phyloP scores from a whole-genome alignment of 2,113 vertebrate species.

The Lathamus discolor region DNA sequence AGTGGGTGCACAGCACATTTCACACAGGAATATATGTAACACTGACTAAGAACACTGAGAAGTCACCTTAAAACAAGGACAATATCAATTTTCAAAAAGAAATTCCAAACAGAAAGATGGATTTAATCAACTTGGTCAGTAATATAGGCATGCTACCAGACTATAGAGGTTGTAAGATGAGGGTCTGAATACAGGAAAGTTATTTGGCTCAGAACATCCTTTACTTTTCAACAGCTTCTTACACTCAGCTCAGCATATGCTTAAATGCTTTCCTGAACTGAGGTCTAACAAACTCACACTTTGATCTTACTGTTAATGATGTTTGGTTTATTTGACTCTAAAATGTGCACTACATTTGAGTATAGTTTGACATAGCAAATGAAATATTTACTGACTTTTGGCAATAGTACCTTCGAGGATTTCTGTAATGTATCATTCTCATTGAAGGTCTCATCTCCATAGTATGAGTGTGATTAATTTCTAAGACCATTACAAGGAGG shows the following conservation, averaged over 20 bases:
- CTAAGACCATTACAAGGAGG: not conserved
- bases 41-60: not conserved
- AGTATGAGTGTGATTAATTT: not conserved
- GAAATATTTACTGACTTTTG: not conserved
- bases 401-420: not conserved
- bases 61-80: not conserved
- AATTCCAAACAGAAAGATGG: not conserved
- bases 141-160: not conserved
- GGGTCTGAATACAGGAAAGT: not conserved
- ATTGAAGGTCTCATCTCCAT: not conserved
- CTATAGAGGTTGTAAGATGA: not conserved
- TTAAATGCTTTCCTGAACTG: not conserved
- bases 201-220: not conserved
- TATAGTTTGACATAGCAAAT: not conserved
- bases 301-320: not conserved
- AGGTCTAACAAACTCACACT: not conserved
- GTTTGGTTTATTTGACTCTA: not conserved
- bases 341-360: not conserved
- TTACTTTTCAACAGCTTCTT: not conserved
- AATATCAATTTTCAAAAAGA: not conserved
- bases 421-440: not conserved
- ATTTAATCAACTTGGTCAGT: not conserved
- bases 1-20: fast-evolving
- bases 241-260: not conserved
- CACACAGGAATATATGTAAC: fast-evolving